Base-by-base conservation (phyloP, 2,113 vertebrate genomes). In the Callionymus lyra region DNA sequence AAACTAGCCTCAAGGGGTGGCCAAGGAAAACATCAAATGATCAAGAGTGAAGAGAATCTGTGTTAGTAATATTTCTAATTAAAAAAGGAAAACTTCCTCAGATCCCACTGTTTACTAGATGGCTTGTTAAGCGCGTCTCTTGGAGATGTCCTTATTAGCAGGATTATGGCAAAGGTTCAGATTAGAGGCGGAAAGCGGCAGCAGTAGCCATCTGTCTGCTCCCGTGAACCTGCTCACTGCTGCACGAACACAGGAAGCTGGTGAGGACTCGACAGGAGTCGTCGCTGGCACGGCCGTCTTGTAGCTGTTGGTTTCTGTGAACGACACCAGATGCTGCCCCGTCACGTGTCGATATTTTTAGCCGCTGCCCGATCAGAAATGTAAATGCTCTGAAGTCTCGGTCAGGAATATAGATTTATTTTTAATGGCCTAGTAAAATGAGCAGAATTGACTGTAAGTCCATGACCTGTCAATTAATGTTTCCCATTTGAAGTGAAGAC, bases 161-260 rank as follows among this genome's bases (percentile, higher is more conserved):
- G 63, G 66, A 66, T 78, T 75, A 73, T 27, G 18, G 33, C 1
- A 6, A 49, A 47, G 10, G 12, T 31, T 63, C 16, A 50, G 69
- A 75, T 72, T 78, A 66, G 41, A 48, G 45, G 38, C 12, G 1
- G 46, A 35, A 37, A 51, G 46, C n/a, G n/a, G n/a, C 37, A 27
- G 19, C 47, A 45, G 38, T 8, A 35, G 10, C 63, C 69, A 70
- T 75, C 72, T 75, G 74, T 41, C 38, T 31, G 12, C 40, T 38
- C n/a, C n/a, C n/a, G n/a, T 6, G 0, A 27, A n/a, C 37, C 63
- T 31, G 34, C 16, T 18, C 27, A n/a, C 12, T 0, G 12, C n/a
- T 1, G 43, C 41, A 16, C 8, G 11, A 16, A 44, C 16, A 11
- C 31, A 32, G 41, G 31, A 16, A 44, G 21, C n/a, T 4, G 34